Base-by-base conservation (phyloP, 2,797 vertebrate genomes). In the Taeniopygia guttata region DNA sequence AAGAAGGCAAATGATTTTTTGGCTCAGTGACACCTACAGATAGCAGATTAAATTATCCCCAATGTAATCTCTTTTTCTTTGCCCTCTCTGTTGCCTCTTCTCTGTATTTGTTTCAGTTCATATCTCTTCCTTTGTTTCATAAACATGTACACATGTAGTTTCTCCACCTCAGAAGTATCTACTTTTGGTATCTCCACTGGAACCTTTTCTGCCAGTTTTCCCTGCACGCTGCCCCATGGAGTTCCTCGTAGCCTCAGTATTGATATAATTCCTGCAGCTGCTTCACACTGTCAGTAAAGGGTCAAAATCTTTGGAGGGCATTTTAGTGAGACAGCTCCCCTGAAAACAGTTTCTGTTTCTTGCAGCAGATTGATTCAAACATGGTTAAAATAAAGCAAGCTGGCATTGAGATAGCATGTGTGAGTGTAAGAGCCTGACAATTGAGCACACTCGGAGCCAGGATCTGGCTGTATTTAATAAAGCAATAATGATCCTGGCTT, bases 391-490 rank as follows among this genome's bases (percentile, higher is more conserved):
- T 81, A 78, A 84, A 73, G 74, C 94, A 94, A 91, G 87, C 82
- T 93, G 91, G 48, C 90, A 81, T 9, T 18, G 6, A 84, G 85
- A 87, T 88, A 46, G 66, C 70, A 70, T 66, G 73, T 92, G 91
- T 84, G 79, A 93, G 40, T 5, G 22, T 77, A 77, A 90, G 56
- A 95, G 59, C 59, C 89, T 82, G 72, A 87, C 1, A 0, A 86
- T 29, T 8, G 15, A 11, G 7, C 66, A 23, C 67, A 59, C 82
- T 52, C 38, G 2, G 74, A 93, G 89, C 77, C 91, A 93, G 69
- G 89, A 88, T 93, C 81, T 93, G 94, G 40, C 74, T 94, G 66
- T 91, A 91, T 95, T 95, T 95, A 95, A 96, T 94, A 94, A 89
- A 91, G 85, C 77, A 96, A 54, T 94, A 94, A 94, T 94, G 87